Conservation (phyloP, 2,797 vertebrate species). For the Orestias chungarensis region DNA sequence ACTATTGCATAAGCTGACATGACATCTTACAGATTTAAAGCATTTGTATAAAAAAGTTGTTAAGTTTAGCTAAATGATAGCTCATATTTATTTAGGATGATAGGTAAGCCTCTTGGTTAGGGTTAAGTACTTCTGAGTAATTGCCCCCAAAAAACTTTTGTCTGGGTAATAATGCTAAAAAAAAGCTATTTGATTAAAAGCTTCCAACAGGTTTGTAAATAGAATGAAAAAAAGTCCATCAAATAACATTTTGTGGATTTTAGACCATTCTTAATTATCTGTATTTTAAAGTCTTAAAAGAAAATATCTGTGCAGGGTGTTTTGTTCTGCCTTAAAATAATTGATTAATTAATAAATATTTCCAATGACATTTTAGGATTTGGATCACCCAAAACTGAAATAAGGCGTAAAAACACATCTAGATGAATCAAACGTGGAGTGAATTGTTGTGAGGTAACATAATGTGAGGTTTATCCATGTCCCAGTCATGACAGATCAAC, state of each 20-base stretch:
- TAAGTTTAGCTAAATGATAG: not conserved
- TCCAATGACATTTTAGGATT: not conserved
- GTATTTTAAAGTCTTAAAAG: not conserved
- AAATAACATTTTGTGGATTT: no score
- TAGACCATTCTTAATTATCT: not conserved
- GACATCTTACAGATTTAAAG: no score
- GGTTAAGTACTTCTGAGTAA: not conserved
- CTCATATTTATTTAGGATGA: not conserved
- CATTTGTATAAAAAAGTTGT: not conserved
- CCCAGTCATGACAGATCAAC: not conserved
- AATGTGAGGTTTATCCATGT: not conserved
- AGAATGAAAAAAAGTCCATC: no score
- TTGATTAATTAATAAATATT: not conserved
- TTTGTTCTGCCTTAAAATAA: not conserved
- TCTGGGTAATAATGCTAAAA: not conserved
- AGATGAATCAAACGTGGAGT: not conserved
- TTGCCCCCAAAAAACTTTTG: not conserved
- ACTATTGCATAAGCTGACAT: no score
- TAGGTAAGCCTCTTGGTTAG: not conserved
- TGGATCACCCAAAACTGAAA: not conserved
- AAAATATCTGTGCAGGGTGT: not conserved
- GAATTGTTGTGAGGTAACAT: not conserved
- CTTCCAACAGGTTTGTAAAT: not conserved
- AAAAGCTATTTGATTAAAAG: not conserved
- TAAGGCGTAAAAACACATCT: not conserved